Evolutionary conservation across 1,140 invertebrate genomes (phyloP).

Genomic region (Battus philenor): DNA sequence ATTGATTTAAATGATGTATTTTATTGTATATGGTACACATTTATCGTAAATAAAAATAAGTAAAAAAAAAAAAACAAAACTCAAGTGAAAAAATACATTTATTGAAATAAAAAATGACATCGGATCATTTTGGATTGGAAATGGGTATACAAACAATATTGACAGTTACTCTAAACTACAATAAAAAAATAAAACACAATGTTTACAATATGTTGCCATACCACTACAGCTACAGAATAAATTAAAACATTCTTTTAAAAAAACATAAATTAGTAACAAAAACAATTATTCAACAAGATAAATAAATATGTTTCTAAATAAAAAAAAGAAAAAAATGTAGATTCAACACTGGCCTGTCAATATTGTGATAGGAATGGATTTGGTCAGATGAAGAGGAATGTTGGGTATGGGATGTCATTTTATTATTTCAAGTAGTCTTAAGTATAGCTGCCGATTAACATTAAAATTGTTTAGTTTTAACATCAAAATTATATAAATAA

Average conservation of each 20-base stretch:
- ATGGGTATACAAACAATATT: conserved; percentile 69
- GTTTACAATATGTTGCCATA: conserved; percentile 39
- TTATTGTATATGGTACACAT: no score
- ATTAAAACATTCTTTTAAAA: conserved; percentile 64
- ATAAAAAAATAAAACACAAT: conserved; percentile 46
- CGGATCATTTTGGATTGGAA: conserved; percentile 52
- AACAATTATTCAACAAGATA: conserved; percentile 57
- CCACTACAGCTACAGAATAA: conserved; percentile 66
- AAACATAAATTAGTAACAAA: conserved; percentile 68
- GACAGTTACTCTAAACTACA: conserved; percentile 64
- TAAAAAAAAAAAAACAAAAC: conserved; percentile 48
- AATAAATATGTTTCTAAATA: conserved; percentile 66
- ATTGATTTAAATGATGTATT: no score
- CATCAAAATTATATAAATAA: conserved; percentile 57
- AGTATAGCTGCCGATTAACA: conserved; percentile 67
- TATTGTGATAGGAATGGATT: conserved; percentile 50
- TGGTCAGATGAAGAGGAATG: conserved; percentile 22
- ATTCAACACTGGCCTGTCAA: conserved; percentile 74
- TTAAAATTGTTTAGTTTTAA: conserved; percentile 62
- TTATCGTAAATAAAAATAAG: no score
- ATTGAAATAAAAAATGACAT: conserved; percentile 75
- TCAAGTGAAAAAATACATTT: conserved; percentile 61
- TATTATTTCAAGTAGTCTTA: conserved; percentile 67
- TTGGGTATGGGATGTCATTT: conserved; percentile 55
- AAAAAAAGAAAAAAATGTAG: conserved; percentile 43